Evolutionary conservation across 2,797 vertebrate genomes (phyloP).

Genomic region (Scyliorhinus canicula): DNA sequence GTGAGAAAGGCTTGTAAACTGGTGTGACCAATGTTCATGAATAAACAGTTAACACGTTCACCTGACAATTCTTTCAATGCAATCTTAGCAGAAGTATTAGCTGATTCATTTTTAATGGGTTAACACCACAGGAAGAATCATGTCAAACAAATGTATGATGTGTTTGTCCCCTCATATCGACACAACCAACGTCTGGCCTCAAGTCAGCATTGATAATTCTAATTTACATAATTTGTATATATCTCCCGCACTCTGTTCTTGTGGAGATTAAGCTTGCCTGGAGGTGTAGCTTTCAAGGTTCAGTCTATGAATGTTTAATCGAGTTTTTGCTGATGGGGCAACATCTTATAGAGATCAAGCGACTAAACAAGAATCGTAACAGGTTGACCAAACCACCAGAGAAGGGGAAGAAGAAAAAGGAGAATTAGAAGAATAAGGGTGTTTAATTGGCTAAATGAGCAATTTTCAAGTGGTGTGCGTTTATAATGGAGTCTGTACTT

Average conservation of each 20-base stretch:
- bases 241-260: background rate
- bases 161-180: background rate
- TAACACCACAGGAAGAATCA: background rate
- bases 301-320: background rate
- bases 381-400: background rate
- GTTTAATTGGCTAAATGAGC: background rate
- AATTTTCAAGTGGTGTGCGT: background rate
- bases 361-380: background rate
- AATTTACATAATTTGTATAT: slow-evolving; percentile 24
- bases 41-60: background rate
- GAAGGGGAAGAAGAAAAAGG: background rate
- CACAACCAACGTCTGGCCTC: background rate
- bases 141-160: background rate
- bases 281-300: background rate
- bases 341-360: background rate
- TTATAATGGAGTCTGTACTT: background rate
- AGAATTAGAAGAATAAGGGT: background rate
- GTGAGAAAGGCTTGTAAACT: background rate
- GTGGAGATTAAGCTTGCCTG: background rate
- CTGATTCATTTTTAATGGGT: background rate
- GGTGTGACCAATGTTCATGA: background rate
- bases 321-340: background rate
- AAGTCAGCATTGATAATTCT: background rate
- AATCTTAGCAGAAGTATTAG: background rate
- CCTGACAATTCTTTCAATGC: background rate